Conservation (phyloP, 2,888 invertebrate genomes). For the Napeogenes sylphis region DNA sequence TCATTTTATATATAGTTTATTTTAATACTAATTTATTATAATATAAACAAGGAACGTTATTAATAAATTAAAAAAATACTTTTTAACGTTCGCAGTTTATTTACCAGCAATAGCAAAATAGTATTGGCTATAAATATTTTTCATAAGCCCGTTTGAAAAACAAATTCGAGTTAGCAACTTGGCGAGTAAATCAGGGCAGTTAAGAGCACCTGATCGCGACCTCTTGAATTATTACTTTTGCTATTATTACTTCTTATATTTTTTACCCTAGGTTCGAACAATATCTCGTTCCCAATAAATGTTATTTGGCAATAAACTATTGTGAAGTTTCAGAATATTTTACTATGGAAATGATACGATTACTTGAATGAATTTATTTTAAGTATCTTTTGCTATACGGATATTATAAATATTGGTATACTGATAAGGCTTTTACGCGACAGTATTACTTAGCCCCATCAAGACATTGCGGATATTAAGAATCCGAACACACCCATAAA, state of each 20-base stretch:
- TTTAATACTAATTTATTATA: neutral
- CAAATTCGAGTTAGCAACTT: conserved; percentile 36
- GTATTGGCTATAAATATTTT: conserved; percentile 28
- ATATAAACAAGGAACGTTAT: neutral
- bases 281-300: conserved; percentile 26
- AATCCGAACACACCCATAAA: conserved; percentile 6
- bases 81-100: neutral
- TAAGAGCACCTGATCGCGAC: conserved; percentile 41
- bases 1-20: neutral
- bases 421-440: conserved; percentile 2
- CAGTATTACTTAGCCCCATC: neutral
- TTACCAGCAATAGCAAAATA: conserved; percentile 5
- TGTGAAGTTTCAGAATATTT: conserved; percentile 7
- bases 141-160: conserved; percentile 28
- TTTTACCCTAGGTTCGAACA: conserved; percentile 25
- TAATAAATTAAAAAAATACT: neutral
- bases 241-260: conserved; percentile 31
- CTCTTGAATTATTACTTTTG: conserved; percentile 40
- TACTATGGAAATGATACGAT: neutral
- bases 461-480: neutral
- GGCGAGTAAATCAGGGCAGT: conserved; percentile 42
- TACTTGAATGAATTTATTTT: neutral
- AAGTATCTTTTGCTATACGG: neutral
- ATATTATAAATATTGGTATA: too few relatives aligned
- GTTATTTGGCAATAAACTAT: conserved; percentile 14